Evolutionary conservation across 2,113 vertebrate species (phyloP), one percentile per base, ranked within the genome.

Genomic region (Rhodinocichla rosea): DNA sequence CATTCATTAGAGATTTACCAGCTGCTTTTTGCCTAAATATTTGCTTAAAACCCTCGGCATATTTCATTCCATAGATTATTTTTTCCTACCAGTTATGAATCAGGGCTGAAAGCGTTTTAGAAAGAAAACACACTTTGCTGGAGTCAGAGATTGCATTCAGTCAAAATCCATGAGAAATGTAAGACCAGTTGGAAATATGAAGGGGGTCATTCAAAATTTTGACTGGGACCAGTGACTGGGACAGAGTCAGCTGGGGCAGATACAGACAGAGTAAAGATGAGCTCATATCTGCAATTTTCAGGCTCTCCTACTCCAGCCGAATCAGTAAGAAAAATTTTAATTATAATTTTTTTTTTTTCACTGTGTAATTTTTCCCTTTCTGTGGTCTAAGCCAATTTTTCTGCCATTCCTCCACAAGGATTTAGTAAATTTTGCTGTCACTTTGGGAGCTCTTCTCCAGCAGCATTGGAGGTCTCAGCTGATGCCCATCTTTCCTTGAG

Each of bases 1-100:
- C 53, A 0, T 90, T 95, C 90, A 81, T 90, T 90, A 90, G 95
- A 96, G 95, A 89, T 96, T 94, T 94, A 93, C 92, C 95, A 94
- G 90, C 90, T 96, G 94, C 88, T 92, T 95, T 96, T 93, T 89
- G 77, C 94, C 92, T 96, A 97, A 96, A 94, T 96, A 96, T 97
- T 97, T 97, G 94, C 95, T 93, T 92, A 50, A 96, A 90, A 81
- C n/a, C 68, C 65, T 71, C 49, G 10, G 69, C 77, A 17, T 96
- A 95, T 94, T 96, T 96, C 93, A 95, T 89, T 87, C 89, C 60
- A 42, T 90, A 90, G 86, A 83, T 95, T 92, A 87, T 76, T 95
- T 96, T 94, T 92, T 60, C 92, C 92, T 93, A 94, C 80, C 88
- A 78, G 79, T 94, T 95, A 83, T 88, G 94, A 90, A 96, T 90